Evolutionary conservation across 2,797 vertebrate genomes (phyloP), one percentile per base, ranked within the genome.

Genomic region (Sebastes kiyomatsui): DNA sequence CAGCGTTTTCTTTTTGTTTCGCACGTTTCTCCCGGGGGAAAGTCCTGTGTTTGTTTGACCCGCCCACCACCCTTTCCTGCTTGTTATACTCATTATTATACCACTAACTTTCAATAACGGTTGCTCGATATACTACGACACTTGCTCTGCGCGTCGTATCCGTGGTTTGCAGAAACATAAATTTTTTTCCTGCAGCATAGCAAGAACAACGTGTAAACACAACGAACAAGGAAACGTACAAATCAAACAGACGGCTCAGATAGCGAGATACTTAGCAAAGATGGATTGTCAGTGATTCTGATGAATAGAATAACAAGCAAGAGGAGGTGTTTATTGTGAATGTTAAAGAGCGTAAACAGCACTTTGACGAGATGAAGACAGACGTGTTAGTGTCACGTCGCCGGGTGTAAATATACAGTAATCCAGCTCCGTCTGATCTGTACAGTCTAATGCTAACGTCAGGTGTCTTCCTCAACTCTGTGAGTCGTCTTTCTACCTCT

Each of bases 201-300:
- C 35, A 13, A 38, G 12, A 42, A 42, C 38, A 42, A 42, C 13
- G 5, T 42, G 38, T 42, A 42, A 42, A 42, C 38, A 16, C 38
- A 42, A 42, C 0, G 5, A 42, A 42, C 38, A 42, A 42, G 38
- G 38, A 42, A 42, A 42, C 38, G 1, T 42, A 42, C 13, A 42
- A 42, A 42, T 42, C 38, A 16, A 42, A 42, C 13, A 42, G 38
- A 42, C 13, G 38, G 38, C 28, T 55, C 28, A 2, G 27, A 75
- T 7, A 35, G 58, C 6, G 22, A 67, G 27, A 64, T 14, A 12
- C 13, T 56, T 56, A 38, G 23, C 18, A 46, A 38, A 67, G 72
- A 87, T 33, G 10, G 65, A 81, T 14, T 11, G 59, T 67, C 23
- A 13, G 74, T 32, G 35, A 52, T 54, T 25, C 5, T 22, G 22